Evolutionary conservation across 2,797 vertebrate genomes (phyloP).

Genomic region (Tympanoctomys barrerae): DNA sequence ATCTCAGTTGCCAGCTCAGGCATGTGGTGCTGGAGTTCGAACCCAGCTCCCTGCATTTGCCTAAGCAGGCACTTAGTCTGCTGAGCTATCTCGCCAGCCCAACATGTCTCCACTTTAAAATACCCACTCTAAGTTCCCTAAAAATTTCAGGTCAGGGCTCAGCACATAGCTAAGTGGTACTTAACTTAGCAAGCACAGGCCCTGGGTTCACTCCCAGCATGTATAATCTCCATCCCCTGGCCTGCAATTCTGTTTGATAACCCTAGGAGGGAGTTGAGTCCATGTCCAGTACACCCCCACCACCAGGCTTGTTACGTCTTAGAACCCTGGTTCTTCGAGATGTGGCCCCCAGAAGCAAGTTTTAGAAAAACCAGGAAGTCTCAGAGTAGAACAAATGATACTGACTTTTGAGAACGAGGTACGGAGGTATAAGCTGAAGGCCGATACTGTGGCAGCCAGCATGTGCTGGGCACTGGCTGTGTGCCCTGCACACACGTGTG

Average conservation of each 20-base stretch:
- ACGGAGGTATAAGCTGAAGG: rapidly evolving
- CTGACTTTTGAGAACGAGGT: neutral
- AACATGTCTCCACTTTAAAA: neutral
- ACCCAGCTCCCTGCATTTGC: too few species aligned
- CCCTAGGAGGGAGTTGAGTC: neutral
- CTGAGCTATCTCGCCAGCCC: too few species aligned
- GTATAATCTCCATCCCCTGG: neutral
- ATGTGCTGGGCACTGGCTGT: neutral
- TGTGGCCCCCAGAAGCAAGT: neutral
- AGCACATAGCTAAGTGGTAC: neutral
- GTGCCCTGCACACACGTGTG: neutral
- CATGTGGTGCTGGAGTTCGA: too few species aligned
- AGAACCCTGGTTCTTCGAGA: neutral
- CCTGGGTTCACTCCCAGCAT: neutral
- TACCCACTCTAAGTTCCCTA: neutral
- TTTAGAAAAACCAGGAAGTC: neutral
- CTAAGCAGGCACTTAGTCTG: too few species aligned
- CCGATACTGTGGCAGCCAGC: neutral
- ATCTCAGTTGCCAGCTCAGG: too few species aligned
- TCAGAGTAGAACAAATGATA: neutral
- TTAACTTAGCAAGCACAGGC: too few species aligned
- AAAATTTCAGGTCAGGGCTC: neutral
- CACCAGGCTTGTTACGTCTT: neutral
- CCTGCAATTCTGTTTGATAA: neutral
- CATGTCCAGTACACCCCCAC: rapidly evolving